phyloP scores from a whole-genome alignment of 1,140 invertebrate species.

The Mylabris phalerata region DNA sequence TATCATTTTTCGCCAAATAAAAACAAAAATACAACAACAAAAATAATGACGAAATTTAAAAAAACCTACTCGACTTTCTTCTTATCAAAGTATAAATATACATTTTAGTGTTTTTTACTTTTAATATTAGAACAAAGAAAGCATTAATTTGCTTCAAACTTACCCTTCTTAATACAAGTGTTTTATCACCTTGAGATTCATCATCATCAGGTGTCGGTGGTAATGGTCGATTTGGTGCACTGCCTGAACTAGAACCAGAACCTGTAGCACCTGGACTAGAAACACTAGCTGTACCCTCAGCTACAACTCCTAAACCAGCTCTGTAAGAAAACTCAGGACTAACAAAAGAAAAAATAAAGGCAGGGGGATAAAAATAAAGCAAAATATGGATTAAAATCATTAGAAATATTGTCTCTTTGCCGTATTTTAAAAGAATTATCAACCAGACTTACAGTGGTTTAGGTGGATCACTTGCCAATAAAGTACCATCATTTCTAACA shows the following conservation, averaged over 20 bases:
- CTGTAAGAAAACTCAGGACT: constrained; percentile 84
- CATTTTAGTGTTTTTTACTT: neutral
- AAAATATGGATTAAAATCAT: neutral
- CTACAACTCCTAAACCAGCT: constrained; percentile 55
- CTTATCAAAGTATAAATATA: neutral
- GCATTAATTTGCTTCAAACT: constrained; percentile 40
- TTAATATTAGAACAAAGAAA: neutral
- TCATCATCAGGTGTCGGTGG: constrained; percentile 91
- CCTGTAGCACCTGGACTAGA: constrained; percentile 46
- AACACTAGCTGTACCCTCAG: constrained; percentile 42
- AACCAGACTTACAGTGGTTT: constrained; percentile 81
- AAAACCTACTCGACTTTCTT: neutral
- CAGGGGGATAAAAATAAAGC: neutral
- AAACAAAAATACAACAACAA: constrained; percentile 6
- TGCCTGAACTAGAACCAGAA: constrained; percentile 53
- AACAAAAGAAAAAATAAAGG: constrained; percentile 39
- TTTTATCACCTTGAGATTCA: constrained; percentile 71
- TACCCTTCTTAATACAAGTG: constrained; percentile 85
- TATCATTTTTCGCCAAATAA: constrained; percentile 19
- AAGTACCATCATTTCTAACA: constrained; percentile 81
- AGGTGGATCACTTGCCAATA: constrained; percentile 91
- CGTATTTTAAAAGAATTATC: neutral
- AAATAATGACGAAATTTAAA: neutral
- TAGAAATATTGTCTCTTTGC: neutral
- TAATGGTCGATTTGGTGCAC: constrained; percentile 82